Conservation (phyloP, 2,797 vertebrate species). For the Psittacula echo region DNA sequence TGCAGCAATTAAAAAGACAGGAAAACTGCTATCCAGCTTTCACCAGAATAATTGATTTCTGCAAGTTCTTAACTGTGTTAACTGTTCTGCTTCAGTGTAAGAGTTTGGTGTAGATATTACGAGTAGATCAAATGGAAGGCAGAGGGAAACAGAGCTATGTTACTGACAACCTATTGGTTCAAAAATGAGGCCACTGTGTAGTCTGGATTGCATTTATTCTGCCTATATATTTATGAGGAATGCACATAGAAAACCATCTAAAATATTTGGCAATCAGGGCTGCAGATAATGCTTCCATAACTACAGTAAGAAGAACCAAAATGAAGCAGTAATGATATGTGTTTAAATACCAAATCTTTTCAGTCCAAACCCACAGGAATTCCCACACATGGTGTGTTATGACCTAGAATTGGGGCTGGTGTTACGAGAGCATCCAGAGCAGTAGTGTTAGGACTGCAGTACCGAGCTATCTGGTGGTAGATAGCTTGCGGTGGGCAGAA, state of each 20-base stretch:
- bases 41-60: conserved; percentile 62
- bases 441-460: accelerated
- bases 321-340: background rate
- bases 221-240: conserved; percentile 26
- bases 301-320: background rate
- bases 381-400: background rate
- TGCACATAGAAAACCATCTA: background rate
- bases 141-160: background rate
- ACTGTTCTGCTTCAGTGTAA: conserved; percentile 6
- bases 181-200: background rate
- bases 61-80: background rate
- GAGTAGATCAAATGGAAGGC: background rate
- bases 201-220: conserved; percentile 13
- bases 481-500: background rate
- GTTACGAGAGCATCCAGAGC: background rate
- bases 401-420: background rate
- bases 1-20: conserved; percentile 48
- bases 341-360: background rate
- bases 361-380: background rate
- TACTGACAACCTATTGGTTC: background rate
- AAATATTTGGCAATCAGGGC: background rate
- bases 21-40: conserved; percentile 22
- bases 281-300: background rate
- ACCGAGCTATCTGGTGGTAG: accelerated
- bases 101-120: background rate